phyloP scores from a whole-genome alignment of 2,113 vertebrate genomes.

The Bubo blakistoni region DNA sequence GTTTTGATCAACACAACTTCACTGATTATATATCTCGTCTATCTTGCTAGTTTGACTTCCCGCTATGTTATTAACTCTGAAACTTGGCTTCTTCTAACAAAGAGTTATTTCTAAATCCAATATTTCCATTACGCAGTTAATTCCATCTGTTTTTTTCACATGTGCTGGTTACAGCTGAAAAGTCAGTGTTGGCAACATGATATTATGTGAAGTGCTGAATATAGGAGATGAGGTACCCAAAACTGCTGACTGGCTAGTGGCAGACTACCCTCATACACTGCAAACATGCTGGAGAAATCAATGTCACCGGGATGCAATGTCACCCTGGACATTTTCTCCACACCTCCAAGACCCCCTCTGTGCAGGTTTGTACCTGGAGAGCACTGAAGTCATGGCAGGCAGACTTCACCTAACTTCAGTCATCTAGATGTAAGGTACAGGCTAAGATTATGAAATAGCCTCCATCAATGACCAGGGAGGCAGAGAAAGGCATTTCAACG shows the following conservation, averaged over 20 bases:
- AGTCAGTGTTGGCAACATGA: not conserved
- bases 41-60: not conserved
- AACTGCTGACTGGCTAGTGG: not conserved
- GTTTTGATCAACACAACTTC: not conserved
- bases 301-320: not conserved
- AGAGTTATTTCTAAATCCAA: not conserved
- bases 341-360: accelerated
- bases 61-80: not conserved
- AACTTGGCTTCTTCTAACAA: not conserved
- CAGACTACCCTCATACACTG: not conserved
- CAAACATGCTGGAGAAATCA: not conserved
- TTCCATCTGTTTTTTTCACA: not conserved
- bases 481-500: not conserved
- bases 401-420: not conserved
- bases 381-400: not conserved
- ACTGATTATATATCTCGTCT: not conserved
- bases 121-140: not conserved
- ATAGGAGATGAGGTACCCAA: not conserved
- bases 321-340: not conserved
- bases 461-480: not conserved
- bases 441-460: not conserved
- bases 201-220: not conserved
- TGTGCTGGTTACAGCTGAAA: not conserved
- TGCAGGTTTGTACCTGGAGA: not conserved
- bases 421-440: not conserved